Evolutionary conservation across 2,113 vertebrate species (phyloP).

Genomic region (Pangasianodon gigas): DNA sequence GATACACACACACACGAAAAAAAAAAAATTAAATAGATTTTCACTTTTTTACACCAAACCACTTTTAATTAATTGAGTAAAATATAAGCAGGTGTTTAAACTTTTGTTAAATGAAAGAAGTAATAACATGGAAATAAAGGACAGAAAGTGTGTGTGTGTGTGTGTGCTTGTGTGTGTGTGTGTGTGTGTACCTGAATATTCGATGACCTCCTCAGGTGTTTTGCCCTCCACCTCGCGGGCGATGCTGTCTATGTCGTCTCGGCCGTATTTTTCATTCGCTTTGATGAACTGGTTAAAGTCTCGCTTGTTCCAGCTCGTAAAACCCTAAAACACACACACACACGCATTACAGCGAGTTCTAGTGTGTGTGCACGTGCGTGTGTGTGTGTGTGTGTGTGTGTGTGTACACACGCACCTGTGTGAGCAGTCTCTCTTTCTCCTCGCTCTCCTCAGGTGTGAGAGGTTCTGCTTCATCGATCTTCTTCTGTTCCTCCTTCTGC

Average conservation of each 20-base stretch:
- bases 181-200: conserved; percentile 82
- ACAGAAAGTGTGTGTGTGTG: not conserved
- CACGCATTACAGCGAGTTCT: not conserved
- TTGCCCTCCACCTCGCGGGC: conserved; percentile 88
- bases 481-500: conserved; percentile 86
- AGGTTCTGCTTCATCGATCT: conserved; percentile 85
- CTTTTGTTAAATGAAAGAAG: not conserved
- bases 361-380: conserved; percentile 3
- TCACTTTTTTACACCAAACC: not conserved
- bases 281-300: conserved; percentile 93
- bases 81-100: not conserved
- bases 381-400: conserved; percentile 16
- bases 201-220: conserved; percentile 86
- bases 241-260: conserved; percentile 88
- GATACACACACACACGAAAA: not conserved
- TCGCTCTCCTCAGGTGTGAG: conserved; percentile 81
- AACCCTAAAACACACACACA: conserved; percentile 71
- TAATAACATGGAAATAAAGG: not conserved
- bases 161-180: conserved; percentile 52
- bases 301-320: conserved; percentile 89
- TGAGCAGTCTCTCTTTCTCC: conserved; percentile 86
- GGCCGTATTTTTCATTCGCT: conserved; percentile 88
- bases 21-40: not conserved
- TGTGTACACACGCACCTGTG: conserved; percentile 71
- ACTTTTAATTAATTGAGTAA: not conserved